Base-by-base conservation (phyloP, 2,888 invertebrate species). In the Drosophila bunnanda region DNA sequence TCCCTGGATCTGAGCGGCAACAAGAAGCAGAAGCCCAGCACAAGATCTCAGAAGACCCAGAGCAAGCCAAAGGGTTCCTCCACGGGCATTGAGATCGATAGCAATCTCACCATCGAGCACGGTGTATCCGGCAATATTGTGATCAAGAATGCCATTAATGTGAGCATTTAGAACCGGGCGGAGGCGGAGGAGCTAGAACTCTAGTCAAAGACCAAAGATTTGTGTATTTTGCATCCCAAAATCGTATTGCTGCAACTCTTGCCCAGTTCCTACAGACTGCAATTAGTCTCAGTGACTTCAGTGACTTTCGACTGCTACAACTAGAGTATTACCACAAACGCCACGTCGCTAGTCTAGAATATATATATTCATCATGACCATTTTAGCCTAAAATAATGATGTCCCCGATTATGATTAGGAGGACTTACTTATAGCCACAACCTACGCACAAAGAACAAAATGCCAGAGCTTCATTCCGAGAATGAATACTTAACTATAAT, bases 131-230 rank as follows among this genome's bases (percentile, higher is more conserved):
- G 91, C 17, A 90, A 89, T 60, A 90, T 91, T 62, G 78, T 88
- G 41, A 89, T 91, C 52, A 88, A 86, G 30, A 91, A 91, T 80
- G 82, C 88, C 10, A 83, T 91, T 12, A 90, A 91, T 70, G 86
- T 91, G 60, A 87, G 80, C 71, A 85, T 91, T 41, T 90, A 44
- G 50, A 69, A 54, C 12, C n/a, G 30, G 34, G 38, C 10, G n/a
- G 28, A 46, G 34, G 38, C 15, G 54, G 10, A 8, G 43, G 22
- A 44, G 66, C 53, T 50, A 22, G 50, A 34, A 34, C 68, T 70
- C 55, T 65, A 64, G 62, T 64, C 39, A 54, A 22, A 39, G 72
- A 41, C 73, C 74, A 73, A 73, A 74, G 67, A 67, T 66, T 59
- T 57, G 34, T 53, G 44, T 44, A 44, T 32, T n/a, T n/a, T n/a